These are phyloP conservation scores for Grammomys surdaster DNA, from an alignment of 2,113 vertebrate species.

Conservation along the genomic window DNA sequence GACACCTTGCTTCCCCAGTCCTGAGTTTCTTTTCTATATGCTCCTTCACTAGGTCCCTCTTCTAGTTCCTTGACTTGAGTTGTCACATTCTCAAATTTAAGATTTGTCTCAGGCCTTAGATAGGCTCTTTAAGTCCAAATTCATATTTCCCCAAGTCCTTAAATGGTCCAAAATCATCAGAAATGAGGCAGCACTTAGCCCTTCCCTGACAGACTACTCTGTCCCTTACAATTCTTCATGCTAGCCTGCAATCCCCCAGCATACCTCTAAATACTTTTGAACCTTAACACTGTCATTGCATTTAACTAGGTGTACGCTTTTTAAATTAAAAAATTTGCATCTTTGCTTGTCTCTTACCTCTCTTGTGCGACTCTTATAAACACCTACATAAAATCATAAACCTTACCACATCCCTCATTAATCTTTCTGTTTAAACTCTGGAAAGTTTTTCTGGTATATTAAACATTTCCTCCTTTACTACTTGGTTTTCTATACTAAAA, in stretches of 20 bases:
- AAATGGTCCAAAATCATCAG: background rate
- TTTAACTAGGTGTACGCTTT: background rate
- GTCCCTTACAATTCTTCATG: background rate
- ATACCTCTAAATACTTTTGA: no score
- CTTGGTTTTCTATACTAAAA: background rate
- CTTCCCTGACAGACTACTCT: rapidly evolving
- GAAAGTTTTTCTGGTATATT: background rate
- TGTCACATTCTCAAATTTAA: background rate
- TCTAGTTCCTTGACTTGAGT: background rate
- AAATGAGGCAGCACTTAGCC: rapidly evolving
- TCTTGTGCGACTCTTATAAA: background rate
- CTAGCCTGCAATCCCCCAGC: background rate
- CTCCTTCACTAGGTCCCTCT: background rate
- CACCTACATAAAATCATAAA: background rate
- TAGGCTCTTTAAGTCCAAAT: background rate
- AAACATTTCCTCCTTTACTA: background rate
- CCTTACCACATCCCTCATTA: background rate
- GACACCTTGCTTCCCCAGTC: no score
- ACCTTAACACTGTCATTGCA: background rate
- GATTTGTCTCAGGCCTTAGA: background rate
- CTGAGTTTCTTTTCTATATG: background rate
- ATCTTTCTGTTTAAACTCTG: background rate
- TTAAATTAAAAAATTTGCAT: background rate
- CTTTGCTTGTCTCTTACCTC: background rate
- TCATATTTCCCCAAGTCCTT: background rate